Conservation (phyloP, 2,797 vertebrate species). For the Brotogeris chrysoptera region DNA sequence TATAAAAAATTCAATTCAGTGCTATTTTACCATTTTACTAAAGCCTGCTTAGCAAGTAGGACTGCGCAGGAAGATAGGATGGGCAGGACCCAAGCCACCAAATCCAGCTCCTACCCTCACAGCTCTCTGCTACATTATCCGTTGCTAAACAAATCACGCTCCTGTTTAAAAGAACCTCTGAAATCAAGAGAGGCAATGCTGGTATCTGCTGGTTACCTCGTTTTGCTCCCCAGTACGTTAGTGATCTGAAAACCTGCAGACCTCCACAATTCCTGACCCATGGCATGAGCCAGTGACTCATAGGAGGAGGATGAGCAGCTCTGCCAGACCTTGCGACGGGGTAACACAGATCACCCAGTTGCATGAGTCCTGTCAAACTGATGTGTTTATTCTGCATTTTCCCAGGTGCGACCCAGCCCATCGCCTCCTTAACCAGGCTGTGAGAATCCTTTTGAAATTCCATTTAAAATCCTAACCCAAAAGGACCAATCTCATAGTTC, state of each 20-base stretch:
- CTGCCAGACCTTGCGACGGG: background rate
- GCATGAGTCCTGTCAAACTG: background rate
- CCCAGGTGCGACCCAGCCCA: background rate
- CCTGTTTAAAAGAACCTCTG: background rate
- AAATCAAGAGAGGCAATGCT: background rate
- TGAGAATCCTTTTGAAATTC: slow-evolving; percentile 2
- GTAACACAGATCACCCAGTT: background rate
- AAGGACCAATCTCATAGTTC: background rate
- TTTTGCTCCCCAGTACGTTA: background rate
- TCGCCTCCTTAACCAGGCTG: background rate
- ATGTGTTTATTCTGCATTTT: slow-evolving; percentile 11
- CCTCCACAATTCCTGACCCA: background rate
- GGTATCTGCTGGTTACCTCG: background rate
- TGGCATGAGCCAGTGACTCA: background rate
- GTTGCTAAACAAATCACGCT: background rate
- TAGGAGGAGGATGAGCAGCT: background rate
- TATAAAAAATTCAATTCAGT: background rate
- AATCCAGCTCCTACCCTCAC: background rate
- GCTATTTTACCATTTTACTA: background rate
- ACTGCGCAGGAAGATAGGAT: background rate
- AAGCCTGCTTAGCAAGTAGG: background rate
- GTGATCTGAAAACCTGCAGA: background rate
- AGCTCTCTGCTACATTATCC: background rate
- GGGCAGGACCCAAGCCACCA: background rate
- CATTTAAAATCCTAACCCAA: background rate